These are phyloP conservation scores for Rhea pennata DNA, from an alignment of 2,113 vertebrate species.

Conservation along the genomic window DNA sequence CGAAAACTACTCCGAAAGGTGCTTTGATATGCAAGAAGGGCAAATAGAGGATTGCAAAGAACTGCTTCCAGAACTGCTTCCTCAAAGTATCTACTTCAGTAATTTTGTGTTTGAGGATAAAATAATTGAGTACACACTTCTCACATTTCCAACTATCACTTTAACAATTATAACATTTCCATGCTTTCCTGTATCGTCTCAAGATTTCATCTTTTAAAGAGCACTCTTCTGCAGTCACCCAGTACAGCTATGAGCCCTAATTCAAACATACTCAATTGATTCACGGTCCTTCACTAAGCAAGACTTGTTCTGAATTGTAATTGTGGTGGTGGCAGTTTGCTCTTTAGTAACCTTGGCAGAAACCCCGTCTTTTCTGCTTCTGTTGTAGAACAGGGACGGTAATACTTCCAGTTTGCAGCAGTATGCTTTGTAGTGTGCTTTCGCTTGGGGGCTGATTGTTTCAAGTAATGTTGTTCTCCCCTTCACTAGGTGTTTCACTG, in stretches of 20 bases:
- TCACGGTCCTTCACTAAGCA: background rate
- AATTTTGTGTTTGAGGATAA: background rate
- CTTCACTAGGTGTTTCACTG: accelerated
- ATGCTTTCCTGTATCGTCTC: background rate
- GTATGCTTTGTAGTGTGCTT: accelerated
- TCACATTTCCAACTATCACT: background rate
- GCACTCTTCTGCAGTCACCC: background rate
- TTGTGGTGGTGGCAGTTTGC: background rate
- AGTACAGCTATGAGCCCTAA: accelerated
- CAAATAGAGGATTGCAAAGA: background rate
- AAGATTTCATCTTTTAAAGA: background rate
- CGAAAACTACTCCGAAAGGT: background rate
- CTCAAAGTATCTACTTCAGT: background rate
- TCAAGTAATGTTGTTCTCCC: background rate
- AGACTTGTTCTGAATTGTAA: background rate
- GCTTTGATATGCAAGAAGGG: background rate
- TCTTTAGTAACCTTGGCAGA: background rate
- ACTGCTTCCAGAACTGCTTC: too few species aligned
- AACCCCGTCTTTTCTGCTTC: background rate
- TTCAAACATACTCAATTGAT: background rate
- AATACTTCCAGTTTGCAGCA: background rate
- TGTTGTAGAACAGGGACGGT: background rate
- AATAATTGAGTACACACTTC: background rate
- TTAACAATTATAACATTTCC: background rate
- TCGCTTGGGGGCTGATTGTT: background rate